Percentiles rank a stretch among this genome's conserved stretches.
Evolutionary conservation across 2,113 vertebrate genomes (phyloP).

Genomic region (Platichthys stellatus): DNA sequence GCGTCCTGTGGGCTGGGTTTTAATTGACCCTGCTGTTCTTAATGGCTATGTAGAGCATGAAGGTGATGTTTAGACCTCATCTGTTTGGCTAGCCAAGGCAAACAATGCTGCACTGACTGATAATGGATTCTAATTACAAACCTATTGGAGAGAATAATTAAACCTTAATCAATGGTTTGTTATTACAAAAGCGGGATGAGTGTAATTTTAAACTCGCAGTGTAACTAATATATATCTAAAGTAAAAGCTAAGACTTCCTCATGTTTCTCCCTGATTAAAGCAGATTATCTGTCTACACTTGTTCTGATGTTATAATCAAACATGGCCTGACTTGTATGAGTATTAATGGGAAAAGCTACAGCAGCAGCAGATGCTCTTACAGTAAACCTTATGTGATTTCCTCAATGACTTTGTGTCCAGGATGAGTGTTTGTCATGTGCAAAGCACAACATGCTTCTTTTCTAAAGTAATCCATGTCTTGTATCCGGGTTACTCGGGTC

Average conservation of each 20-base stretch:
- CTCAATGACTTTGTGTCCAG: conserved; percentile 26
- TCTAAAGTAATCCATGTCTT: conserved; percentile 36
- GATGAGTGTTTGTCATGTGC: not conserved
- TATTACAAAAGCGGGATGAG: conserved; percentile 9
- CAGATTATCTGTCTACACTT: not conserved
- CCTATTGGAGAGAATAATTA: conserved; percentile 49
- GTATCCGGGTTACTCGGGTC: conserved; percentile 18
- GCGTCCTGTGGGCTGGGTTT: conserved; percentile 23
- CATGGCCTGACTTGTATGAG: not conserved
- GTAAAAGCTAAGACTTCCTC: not conserved
- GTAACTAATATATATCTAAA: not conserved
- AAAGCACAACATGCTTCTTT: conserved; percentile 6
- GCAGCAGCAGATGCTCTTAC: not conserved
- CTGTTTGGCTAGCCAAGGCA: conserved; percentile 44
- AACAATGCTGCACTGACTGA: conserved; percentile 43
- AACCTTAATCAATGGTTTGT: conserved; percentile 20
- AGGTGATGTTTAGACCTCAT: conserved; percentile 46
- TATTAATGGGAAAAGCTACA: not conserved
- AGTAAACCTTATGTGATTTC: conserved; percentile 26
- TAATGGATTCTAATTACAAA: conserved; percentile 61
- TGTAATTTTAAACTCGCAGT: conserved; percentile 4
- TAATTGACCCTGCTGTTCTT: conserved; percentile 22
- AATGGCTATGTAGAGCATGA: conserved; percentile 24
- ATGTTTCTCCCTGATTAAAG: not conserved
- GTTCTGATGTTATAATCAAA: conserved; percentile 4